phyloP scores from a whole-genome alignment of 2,113 vertebrate genomes.

The Sisor rabdophorus region DNA sequence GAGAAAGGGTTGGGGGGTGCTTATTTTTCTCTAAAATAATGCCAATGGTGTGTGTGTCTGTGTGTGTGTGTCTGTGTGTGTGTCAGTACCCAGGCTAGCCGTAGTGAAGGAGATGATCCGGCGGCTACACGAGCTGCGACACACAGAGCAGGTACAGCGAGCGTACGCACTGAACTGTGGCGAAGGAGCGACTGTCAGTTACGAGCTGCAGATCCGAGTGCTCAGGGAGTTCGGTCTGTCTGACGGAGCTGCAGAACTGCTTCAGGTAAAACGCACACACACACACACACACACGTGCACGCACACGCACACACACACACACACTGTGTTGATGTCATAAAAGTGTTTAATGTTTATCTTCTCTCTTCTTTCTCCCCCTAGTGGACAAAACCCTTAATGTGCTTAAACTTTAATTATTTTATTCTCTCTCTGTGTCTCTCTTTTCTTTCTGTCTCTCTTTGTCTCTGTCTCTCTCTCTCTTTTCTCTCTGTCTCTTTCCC shows the following conservation, averaged over 20 bases:
- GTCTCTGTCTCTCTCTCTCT: not conserved
- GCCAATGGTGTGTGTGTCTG: too few species aligned
- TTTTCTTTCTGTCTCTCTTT: not conserved
- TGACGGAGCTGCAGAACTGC: constrained; percentile 88
- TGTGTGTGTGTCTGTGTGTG: not conserved
- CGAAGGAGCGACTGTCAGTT: constrained; percentile 93
- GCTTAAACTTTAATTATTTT: too few species aligned
- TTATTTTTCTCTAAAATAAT: too few species aligned
- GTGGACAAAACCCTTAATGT: not conserved
- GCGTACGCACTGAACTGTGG: constrained; percentile 94
- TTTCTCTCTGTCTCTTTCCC: constrained; percentile 1
- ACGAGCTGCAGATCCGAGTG: constrained; percentile 94
- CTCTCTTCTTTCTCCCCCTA: not conserved
- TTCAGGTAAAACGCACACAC: constrained; percentile 76
- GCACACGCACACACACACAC: not conserved
- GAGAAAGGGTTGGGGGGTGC: too few species aligned
- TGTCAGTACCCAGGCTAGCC: constrained; percentile 80
- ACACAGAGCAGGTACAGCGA: constrained; percentile 91
- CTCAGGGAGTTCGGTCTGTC: constrained; percentile 89
- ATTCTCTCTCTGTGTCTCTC: not conserved
- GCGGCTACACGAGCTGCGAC: constrained; percentile 88
- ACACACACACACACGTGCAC: not conserved
- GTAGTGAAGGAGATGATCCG: constrained; percentile 90
- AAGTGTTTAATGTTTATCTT: not conserved
- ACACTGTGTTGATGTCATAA: not conserved